Evolutionary conservation across 2,797 vertebrate genomes (phyloP).

Genomic region (Gymnothorax reevesii): DNA sequence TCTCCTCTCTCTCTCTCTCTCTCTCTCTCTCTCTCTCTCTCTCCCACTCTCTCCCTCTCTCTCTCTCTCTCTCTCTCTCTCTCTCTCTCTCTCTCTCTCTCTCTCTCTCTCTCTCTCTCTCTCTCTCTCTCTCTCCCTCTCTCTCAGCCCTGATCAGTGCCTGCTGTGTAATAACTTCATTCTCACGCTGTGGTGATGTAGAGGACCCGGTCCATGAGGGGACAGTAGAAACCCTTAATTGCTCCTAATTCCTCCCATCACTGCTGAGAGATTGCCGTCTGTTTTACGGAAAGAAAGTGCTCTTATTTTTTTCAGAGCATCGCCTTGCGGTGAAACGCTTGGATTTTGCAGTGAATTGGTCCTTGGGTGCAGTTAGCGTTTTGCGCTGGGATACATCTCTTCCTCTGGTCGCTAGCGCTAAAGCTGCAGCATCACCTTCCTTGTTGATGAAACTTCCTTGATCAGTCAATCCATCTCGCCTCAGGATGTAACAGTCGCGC

Average conservation of each 20-base stretch:
- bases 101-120: slow-evolving; percentile 31
- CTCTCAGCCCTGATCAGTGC: neutral
- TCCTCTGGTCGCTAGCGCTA: neutral
- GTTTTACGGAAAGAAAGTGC: neutral
- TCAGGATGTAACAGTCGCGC: neutral
- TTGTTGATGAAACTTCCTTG: neutral
- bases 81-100: slow-evolving; percentile 28
- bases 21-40: slow-evolving; percentile 2
- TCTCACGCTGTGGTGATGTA: neutral
- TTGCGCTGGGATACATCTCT: neutral
- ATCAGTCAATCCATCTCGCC: neutral
- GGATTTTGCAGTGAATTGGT: neutral
- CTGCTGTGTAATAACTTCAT: neutral
- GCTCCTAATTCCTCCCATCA: neutral
- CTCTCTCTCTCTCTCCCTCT: slow-evolving; percentile 28
- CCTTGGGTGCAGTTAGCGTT: neutral
- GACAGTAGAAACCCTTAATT: neutral
- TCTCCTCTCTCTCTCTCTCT: too few species aligned
- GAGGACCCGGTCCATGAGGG: neutral
- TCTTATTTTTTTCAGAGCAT: neutral
- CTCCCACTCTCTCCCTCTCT: too few species aligned
- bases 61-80: slow-evolving; percentile 19
- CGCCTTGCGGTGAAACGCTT: neutral
- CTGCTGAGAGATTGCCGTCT: neutral
- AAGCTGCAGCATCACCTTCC: too few species aligned